Conservation (phyloP, 2,797 vertebrate species). For the Heterohyrax brucei region DNA sequence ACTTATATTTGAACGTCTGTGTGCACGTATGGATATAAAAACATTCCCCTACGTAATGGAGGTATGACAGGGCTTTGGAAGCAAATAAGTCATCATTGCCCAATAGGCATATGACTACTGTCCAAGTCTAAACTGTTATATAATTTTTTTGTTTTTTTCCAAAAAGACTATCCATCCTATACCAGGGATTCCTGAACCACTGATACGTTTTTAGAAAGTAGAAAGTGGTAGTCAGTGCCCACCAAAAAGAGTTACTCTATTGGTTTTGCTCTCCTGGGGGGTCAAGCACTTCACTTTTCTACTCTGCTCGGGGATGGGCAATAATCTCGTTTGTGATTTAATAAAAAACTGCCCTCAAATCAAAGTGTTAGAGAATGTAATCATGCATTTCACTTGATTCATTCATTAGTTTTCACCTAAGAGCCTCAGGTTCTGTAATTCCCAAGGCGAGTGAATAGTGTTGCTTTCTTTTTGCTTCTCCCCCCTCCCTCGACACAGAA, state of each 20-base stretch:
- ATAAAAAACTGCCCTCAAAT: constrained; percentile 83
- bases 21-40: not conserved
- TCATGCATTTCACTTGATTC: constrained; percentile 83
- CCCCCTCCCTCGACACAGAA: not conserved
- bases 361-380: constrained; percentile 78
- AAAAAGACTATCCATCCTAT: constrained; percentile 14
- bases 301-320: constrained; percentile 75
- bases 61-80: not conserved
- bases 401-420: constrained; percentile 85
- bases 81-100: constrained; percentile 1
- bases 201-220: constrained; percentile 53
- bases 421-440: constrained; percentile 79
- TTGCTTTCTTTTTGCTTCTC: constrained; percentile 35
- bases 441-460: constrained; percentile 64
- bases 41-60: not conserved
- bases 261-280: constrained; percentile 80
- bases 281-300: constrained; percentile 46
- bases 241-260: constrained; percentile 68
- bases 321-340: constrained; percentile 84
- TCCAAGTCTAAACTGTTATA: constrained; percentile 25
- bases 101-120: not conserved
- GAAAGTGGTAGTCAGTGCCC: not conserved
- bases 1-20: constrained; percentile 53
- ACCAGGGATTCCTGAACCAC: constrained; percentile 27
- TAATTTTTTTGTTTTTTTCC: not conserved